Percentiles rank a stretch among this genome's conserved stretches.
These are phyloP conservation scores for Halcyon badia DNA, from an alignment of 2,797 vertebrate genomes.

Conservation along the genomic window DNA sequence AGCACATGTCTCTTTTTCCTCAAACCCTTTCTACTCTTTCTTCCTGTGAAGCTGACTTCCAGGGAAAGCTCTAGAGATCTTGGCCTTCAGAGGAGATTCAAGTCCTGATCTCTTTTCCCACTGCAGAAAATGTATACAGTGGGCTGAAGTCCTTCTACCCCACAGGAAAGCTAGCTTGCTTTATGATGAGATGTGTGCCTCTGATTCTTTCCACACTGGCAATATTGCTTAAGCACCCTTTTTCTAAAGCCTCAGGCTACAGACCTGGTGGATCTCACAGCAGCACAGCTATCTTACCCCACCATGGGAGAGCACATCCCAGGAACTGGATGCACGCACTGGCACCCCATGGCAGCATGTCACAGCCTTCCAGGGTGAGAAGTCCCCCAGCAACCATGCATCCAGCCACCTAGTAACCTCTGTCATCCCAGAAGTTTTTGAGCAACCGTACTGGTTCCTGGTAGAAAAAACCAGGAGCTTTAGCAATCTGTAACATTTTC, in stretches of 20 bases:
- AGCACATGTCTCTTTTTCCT: not conserved
- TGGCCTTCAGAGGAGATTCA: not conserved
- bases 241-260: not conserved
- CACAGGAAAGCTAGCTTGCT: not conserved
- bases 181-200: fast-evolving
- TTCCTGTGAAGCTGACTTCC: not conserved
- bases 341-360: not conserved
- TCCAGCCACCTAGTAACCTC: not conserved
- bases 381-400: not conserved
- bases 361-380: not conserved
- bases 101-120: not conserved
- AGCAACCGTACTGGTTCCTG: not conserved
- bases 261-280: not conserved
- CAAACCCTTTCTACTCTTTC: not conserved
- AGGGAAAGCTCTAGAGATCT: slow-evolving; percentile 1
- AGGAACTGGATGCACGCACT: not conserved
- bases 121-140: not conserved
- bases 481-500: not conserved
- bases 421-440: not conserved
- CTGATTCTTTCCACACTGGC: not conserved
- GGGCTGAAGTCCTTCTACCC: not conserved
- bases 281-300: not conserved
- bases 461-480: not conserved
- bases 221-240: not conserved
- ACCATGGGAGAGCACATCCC: not conserved